Evolutionary conservation across 53 echinoderm and acorn worm species (phyloP).

Genomic region (Echinometra lucunter): DNA sequence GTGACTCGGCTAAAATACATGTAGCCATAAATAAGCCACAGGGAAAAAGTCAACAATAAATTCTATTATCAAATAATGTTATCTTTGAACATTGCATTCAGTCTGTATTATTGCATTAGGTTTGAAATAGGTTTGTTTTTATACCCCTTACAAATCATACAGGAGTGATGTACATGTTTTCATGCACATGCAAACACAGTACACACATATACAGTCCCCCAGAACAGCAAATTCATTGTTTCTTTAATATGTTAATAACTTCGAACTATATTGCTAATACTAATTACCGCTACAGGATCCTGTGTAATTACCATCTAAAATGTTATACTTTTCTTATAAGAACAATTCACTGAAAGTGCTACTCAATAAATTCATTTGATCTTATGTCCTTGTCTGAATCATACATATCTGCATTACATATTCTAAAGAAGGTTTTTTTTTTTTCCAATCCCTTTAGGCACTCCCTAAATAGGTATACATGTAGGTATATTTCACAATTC

Average conservation of each 20-base stretch:
- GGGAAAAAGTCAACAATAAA: background rate
- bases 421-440: no score
- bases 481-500: no score
- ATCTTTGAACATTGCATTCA: background rate
- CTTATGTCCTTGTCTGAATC: no score
- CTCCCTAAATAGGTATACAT: no score
- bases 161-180: background rate
- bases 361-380: no score
- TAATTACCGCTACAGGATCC: background rate
- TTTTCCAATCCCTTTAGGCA: no score
- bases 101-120: background rate
- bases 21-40: background rate
- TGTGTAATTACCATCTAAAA: background rate
- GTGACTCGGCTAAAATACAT: no score
- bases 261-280: background rate
- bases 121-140: background rate
- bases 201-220: background rate
- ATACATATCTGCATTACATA: no score
- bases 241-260: background rate
- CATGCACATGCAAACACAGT: background rate
- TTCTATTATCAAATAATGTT: background rate
- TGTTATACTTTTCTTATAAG: no score
- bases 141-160: background rate
- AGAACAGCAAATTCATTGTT: background rate
- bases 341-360: no score